Evolutionary conservation across 1,140 invertebrate genomes (phyloP), one percentile per base, ranked within the genome.

Genomic region (Aporrectodea caliginosa): DNA sequence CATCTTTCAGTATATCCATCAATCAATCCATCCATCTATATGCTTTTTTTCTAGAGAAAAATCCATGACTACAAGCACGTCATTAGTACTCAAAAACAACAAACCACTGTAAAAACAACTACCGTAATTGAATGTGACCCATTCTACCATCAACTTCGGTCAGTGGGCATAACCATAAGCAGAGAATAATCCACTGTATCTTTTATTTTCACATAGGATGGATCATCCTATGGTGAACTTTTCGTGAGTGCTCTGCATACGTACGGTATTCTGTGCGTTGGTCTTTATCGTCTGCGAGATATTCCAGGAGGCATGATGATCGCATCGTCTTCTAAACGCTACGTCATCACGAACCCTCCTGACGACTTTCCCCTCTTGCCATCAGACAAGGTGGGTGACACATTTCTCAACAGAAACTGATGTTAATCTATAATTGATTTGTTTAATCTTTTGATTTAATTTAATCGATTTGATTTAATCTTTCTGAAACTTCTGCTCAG

Each of bases 261-360:
- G 35, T 80, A 71, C 70, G 74, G 69, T 58, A 77, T 80, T 35
- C 79, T 80, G n/a, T 33, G 32, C 32, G 29, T 80, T 34, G 79
- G 79, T 2, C 69, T 80, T n/a, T 80, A 80, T 58, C 35, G 79
- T 2, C 29, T 80, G 30, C 33, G 58, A 29, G 79, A 80, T 14
- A 33, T 70, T 31, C 68, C n/a, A 1, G 27, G 22, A 14, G 16
- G 22, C 30, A 16, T n/a, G 6, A 71, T 35, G 31, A 22, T n/a
- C n/a, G n/a, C 73, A 77, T 86, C 96, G 22, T 98, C 95, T 81
- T 97, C 96, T 85, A 98, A 98, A 89, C 91, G 97, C 89, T 99
- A 99, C 90, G 98, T 99, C 84, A 99, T 99, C 87, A 99, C 98
- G 35, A 99, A 99, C 92, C 98, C 98, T 85, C 95, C 96, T 68